These are phyloP conservation scores for Caenorhabditis sp. DNA, from an alignment of 2,888 invertebrate genomes.

Conservation along the genomic window DNA sequence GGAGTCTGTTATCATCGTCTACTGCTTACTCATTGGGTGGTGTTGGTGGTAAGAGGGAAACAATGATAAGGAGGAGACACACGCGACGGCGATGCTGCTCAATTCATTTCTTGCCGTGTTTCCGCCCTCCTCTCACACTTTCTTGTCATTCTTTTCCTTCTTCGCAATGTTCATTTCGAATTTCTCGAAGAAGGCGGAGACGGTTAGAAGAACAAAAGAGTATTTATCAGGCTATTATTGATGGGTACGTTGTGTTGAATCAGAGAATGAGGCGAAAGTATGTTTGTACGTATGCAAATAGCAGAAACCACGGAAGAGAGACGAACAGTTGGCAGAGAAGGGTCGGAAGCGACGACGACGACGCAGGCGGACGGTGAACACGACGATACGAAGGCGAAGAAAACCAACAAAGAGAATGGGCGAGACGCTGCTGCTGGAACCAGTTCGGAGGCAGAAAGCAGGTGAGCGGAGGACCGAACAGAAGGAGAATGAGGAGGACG, in stretches of 20 bases:
- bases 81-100: constrained; percentile 7
- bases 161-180: constrained; percentile 6
- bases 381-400: constrained; percentile 10
- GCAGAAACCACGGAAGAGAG: constrained; percentile 50
- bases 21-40: constrained; percentile 32
- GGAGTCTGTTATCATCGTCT: constrained; percentile 28
- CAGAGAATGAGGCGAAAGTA: constrained; percentile 30
- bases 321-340: constrained; percentile 47
- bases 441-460: constrained; percentile 44
- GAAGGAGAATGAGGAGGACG: no score
- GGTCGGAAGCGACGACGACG: neutral
- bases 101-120: neutral
- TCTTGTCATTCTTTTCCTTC: constrained; percentile 1
- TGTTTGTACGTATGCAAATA: constrained; percentile 44
- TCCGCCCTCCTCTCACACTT: no score
- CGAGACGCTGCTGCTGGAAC: constrained; percentile 43
- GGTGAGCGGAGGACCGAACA: no score
- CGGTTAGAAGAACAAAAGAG: constrained; percentile 42
- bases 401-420: constrained; percentile 50
- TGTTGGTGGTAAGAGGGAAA: constrained; percentile 4
- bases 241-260: constrained; percentile 48
- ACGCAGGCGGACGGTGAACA: constrained; percentile 11
- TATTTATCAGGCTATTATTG: constrained; percentile 54
- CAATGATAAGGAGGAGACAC: constrained; percentile 29
- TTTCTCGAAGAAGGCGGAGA: neutral